Evolutionary conservation across 2,113 vertebrate genomes (phyloP), one percentile per base, ranked within the genome.

Genomic region (Erinaceus europaeus): DNA sequence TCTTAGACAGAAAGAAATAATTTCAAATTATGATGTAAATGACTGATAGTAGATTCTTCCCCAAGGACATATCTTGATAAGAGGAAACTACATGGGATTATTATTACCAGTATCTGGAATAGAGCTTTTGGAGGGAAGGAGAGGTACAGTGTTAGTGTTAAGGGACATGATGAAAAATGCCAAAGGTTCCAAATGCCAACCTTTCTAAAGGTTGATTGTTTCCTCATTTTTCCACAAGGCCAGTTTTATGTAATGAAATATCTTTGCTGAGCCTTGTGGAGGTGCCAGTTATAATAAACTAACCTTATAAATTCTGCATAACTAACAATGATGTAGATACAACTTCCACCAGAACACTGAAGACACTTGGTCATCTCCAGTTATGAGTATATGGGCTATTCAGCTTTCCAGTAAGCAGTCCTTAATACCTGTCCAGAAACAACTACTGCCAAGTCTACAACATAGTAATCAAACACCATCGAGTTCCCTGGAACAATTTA

Each of bases 21-120:
- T 82, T 86, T 89, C 69, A 32, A 57, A 57, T 3, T 57, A 29
- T 65, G 38, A 85, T 75, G 8, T 86, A 67, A 92, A 82, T 89
- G 87, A 84, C 74, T 57, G 53, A 75, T 55, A 64, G 20, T 42
- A n/a, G 74, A 20, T 62, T 85, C 32, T 55, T 89, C 52, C 38
- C 74, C 50, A 78, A 84, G 14, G 69, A 75, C 38, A 46, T 36
- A 13, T 78, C 94, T 90, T 84, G 57, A 67, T 55, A 50, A 91
- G 40, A 76, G 57, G 72, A 87, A 77, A 59, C 50, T 8, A 68
- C 48, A 29, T 68, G 48, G 40, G n/a, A 75, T 59, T 32, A 2
- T 61, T 82, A 38, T 74, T 71, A 42, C 23, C 67, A 64, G 50
- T 15, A 64, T 32, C 64, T 55, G 46, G 59, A 59, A 36, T 17